Percentiles rank a stretch among this genome's conserved stretches.
Conservation (phyloP, 2,888 invertebrate species). For the Heliothis peltigera region DNA sequence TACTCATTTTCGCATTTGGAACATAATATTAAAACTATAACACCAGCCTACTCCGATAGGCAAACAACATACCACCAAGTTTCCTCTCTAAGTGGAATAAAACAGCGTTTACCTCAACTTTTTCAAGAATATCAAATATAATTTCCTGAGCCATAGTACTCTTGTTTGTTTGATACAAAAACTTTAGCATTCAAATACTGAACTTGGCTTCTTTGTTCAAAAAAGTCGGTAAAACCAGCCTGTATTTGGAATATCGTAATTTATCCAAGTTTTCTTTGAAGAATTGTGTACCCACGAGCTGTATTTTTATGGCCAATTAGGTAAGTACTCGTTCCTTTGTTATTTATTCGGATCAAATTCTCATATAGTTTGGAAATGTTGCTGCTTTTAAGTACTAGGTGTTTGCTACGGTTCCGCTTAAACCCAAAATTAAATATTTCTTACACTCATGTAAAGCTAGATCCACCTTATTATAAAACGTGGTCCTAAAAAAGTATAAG, state of each 20-base stretch:
- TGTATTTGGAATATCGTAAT: conserved; percentile 24
- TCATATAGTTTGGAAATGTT: conserved; percentile 7
- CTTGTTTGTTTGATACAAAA: conserved; percentile 29
- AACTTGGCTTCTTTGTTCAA: conserved; percentile 45
- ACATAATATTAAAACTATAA: no score
- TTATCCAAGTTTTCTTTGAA: conserved; percentile 32
- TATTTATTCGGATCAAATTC: conserved; percentile 7
- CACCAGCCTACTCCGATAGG: background rate
- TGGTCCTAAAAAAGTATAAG: no score
- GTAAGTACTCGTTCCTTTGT: background rate
- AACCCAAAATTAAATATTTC: no score
- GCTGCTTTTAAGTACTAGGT: background rate
- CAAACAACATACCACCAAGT: background rate
- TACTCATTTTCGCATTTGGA: no score
- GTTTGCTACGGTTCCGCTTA: no score
- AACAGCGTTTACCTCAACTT: conserved; percentile 11
- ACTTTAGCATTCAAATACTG: conserved; percentile 40
- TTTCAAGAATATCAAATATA: conserved; percentile 11
- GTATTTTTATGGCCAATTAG: conserved; percentile 25
- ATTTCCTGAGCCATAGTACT: conserved; percentile 31
- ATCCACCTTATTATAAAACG: no score
- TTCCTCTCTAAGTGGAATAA: background rate
- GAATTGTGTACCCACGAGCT: conserved; percentile 12
- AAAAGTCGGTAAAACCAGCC: conserved; percentile 2
- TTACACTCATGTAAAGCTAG: no score